Percentiles rank a stretch among this genome's conserved stretches.
Evolutionary conservation across 2,888 invertebrate species (phyloP).

Genomic region (Drosophila eohydei): DNA sequence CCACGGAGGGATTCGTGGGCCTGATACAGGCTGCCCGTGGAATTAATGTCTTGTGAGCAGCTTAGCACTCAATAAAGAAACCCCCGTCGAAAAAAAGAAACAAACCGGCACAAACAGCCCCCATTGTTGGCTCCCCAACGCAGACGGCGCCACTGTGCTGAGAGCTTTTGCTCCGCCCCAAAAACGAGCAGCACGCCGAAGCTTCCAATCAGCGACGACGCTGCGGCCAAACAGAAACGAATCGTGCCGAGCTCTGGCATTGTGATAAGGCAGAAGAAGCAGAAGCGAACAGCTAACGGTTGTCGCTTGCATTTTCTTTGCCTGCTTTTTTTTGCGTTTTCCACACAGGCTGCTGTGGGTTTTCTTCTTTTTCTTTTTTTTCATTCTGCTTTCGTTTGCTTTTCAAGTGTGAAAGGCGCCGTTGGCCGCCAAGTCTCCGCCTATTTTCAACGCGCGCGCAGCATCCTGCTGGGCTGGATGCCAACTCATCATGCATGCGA

Average conservation of each 20-base stretch:
- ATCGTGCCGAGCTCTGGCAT: conserved; percentile 38
- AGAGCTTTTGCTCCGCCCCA: conserved; percentile 76
- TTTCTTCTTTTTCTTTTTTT: conserved; percentile 17
- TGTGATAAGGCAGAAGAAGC: conserved; percentile 49
- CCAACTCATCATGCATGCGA: conserved; percentile 48
- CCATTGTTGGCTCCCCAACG: conserved; percentile 27
- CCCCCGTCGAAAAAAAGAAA: background rate
- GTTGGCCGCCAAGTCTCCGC: conserved; percentile 77
- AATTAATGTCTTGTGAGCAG: conserved; percentile 57
- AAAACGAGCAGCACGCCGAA: conserved; percentile 59
- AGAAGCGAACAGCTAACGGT: conserved; percentile 46
- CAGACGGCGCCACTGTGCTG: conserved; percentile 61
- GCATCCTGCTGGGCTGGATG: conserved; percentile 73
- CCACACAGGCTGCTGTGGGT: conserved; percentile 19
- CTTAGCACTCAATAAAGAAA: conserved; percentile 37
- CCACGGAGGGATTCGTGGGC: conserved; percentile 86
- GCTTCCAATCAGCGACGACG: conserved; percentile 75
- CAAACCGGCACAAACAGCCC: conserved; percentile 44
- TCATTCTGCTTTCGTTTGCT: conserved; percentile 4
- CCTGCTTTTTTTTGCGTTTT: conserved; percentile 14
- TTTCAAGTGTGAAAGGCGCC: conserved; percentile 58
- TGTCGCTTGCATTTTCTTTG: conserved; percentile 47
- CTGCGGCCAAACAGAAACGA: conserved; percentile 49
- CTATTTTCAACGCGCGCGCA: conserved; percentile 84
- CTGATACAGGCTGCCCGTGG: conserved; percentile 86